These are phyloP conservation scores for Leptinotarsa undecemlineata DNA, from an alignment of 1,140 invertebrate genomes.

Conservation along the genomic window DNA sequence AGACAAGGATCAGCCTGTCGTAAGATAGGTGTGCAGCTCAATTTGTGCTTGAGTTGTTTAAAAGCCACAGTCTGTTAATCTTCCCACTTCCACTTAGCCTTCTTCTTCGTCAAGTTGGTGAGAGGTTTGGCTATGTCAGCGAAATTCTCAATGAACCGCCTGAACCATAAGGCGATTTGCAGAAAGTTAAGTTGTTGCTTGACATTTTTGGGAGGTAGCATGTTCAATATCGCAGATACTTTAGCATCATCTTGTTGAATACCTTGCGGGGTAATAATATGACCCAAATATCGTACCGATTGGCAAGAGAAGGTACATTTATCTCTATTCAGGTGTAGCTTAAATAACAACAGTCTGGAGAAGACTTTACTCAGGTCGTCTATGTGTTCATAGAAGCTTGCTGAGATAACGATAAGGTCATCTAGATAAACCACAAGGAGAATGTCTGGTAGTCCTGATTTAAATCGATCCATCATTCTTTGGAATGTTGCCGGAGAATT, in stretches of 20 bases:
- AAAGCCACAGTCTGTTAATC: conserved; percentile 45
- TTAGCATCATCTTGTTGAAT: background rate
- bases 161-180: conserved; percentile 33
- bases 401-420: conserved; percentile 15
- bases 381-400: conserved; percentile 11
- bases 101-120: conserved; percentile 48
- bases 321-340: conserved; percentile 10
- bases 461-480: conserved; percentile 49
- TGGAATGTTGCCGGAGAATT: conserved; percentile 50
- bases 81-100: conserved; percentile 46
- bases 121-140: conserved; percentile 25
- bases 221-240: background rate
- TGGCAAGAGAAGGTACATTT: background rate
- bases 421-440: conserved; percentile 14
- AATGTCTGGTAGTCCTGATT: conserved; percentile 8
- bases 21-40: conserved; percentile 25
- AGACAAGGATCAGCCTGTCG: conserved; percentile 18
- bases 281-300: background rate
- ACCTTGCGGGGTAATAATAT: background rate
- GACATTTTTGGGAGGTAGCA: background rate
- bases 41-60: conserved; percentile 34
- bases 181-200: conserved; percentile 23
- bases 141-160: conserved; percentile 33
- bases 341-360: background rate
- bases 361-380: conserved; percentile 12